A percentile compares a stretch with the other conserved stretches of the same genome.
Evolutionary conservation across 1,140 invertebrate genomes (phyloP).

Genomic region (Hypothenemus hampei): DNA sequence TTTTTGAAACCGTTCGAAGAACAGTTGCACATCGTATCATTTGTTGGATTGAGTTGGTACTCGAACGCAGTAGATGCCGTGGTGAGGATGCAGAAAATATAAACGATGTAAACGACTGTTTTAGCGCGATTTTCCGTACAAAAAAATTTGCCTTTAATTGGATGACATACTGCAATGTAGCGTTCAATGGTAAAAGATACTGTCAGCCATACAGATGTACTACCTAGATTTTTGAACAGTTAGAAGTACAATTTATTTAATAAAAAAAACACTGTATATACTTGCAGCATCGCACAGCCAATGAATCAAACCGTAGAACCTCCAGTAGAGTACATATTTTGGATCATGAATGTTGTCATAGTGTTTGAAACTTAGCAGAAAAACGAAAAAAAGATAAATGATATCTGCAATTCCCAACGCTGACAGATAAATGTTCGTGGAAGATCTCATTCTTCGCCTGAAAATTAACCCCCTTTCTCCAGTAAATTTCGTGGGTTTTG

Average conservation of each 20-base stretch:
- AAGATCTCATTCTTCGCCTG: constrained; percentile 65
- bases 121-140: constrained; percentile 60
- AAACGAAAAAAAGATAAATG: constrained; percentile 62
- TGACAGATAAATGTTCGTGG: constrained; percentile 71
- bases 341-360: constrained; percentile 51
- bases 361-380: constrained; percentile 61
- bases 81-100: constrained; percentile 59
- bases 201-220: constrained; percentile 71
- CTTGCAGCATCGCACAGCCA: constrained; percentile 61
- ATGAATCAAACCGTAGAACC: constrained; percentile 54
- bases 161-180: constrained; percentile 73
- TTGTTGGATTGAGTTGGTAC: constrained; percentile 47
- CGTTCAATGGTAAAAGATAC: constrained; percentile 74
- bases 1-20: neutral
- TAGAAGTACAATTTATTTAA: neutral
- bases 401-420: constrained; percentile 69
- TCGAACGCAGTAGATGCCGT: constrained; percentile 64
- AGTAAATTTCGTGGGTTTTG: neutral
- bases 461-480: constrained; percentile 28
- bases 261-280: constrained; percentile 42
- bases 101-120: constrained; percentile 57
- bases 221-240: constrained; percentile 51
- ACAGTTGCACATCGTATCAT: neutral
- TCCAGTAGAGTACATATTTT: constrained; percentile 47
- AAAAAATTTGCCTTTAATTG: constrained; percentile 65